Evolutionary conservation across 2,113 vertebrate genomes (phyloP).

Genomic region (Chrysemys picta): DNA sequence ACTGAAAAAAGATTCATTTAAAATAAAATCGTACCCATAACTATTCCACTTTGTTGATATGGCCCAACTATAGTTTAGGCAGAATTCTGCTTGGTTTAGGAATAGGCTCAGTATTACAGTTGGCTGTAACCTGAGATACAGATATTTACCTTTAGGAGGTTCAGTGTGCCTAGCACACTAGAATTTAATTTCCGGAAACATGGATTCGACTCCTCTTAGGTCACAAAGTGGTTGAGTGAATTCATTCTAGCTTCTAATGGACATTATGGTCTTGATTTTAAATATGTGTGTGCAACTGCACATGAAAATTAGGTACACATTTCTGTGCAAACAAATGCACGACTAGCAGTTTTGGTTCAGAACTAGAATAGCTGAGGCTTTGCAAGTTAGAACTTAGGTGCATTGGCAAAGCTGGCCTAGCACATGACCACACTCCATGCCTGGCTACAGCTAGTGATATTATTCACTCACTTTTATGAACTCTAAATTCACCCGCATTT

Average conservation of each 20-base stretch:
- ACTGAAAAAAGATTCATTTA: not conserved
- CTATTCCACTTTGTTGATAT: not conserved
- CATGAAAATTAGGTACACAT: rapidly evolving
- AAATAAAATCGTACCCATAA: not conserved
- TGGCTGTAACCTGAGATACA: not conserved
- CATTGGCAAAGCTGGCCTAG: not conserved
- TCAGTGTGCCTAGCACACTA: not conserved
- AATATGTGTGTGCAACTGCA: rapidly evolving
- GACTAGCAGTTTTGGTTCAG: rapidly evolving
- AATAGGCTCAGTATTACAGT: not conserved
- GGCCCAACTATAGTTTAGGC: not conserved
- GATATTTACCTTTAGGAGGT: not conserved
- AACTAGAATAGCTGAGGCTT: not conserved
- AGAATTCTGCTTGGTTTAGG: not conserved
- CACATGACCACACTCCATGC: rapidly evolving
- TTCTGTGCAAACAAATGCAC: rapidly evolving
- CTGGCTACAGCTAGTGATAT: not conserved
- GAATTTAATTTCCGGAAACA: not conserved
- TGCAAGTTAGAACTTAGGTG: not conserved
- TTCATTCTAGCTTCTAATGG: not conserved
- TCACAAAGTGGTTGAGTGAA: not conserved
- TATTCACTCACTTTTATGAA: not conserved
- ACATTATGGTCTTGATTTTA: not conserved
- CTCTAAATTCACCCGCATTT: not conserved
- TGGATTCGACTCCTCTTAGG: not conserved